These are phyloP conservation scores for Noctua janthina DNA, from an alignment of 2,888 invertebrate species.

Conservation along the genomic window DNA sequence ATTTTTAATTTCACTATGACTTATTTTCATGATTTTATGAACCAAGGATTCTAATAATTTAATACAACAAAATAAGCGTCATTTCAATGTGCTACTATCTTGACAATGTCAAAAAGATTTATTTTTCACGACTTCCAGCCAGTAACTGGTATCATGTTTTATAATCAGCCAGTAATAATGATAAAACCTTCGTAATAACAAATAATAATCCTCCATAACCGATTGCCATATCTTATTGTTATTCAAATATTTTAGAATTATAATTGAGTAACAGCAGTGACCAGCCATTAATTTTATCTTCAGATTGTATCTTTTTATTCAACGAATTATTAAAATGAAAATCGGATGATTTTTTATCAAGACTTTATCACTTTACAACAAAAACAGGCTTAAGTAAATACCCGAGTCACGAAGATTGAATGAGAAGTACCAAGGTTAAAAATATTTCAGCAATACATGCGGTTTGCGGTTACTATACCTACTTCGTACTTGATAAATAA, in stretches of 20 bases:
- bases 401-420: not conserved
- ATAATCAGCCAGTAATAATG: constrained; percentile 31
- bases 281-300: not conserved
- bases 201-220: constrained; percentile 19
- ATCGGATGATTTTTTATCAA: constrained; percentile 13
- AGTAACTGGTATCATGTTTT: not conserved
- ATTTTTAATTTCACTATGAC: not conserved
- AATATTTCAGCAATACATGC: not conserved
- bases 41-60: not conserved
- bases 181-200: constrained; percentile 22
- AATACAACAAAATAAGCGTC: constrained; percentile 9
- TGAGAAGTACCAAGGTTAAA: not conserved
- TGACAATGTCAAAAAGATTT: constrained; percentile 31
- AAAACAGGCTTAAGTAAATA: not conserved
- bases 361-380: constrained; percentile 6
- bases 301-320: constrained; percentile 22
- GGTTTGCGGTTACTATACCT: not conserved
- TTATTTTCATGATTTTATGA: not conserved
- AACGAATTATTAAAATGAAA: not conserved
- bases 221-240: constrained; percentile 12
- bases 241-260: constrained; percentile 10
- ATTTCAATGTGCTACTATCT: not conserved
- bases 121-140: constrained; percentile 12
- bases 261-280: constrained; percentile 7
- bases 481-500: not conserved